Conservation (phyloP, 2,797 vertebrate genomes). For the Myripristis jacobus region DNA sequence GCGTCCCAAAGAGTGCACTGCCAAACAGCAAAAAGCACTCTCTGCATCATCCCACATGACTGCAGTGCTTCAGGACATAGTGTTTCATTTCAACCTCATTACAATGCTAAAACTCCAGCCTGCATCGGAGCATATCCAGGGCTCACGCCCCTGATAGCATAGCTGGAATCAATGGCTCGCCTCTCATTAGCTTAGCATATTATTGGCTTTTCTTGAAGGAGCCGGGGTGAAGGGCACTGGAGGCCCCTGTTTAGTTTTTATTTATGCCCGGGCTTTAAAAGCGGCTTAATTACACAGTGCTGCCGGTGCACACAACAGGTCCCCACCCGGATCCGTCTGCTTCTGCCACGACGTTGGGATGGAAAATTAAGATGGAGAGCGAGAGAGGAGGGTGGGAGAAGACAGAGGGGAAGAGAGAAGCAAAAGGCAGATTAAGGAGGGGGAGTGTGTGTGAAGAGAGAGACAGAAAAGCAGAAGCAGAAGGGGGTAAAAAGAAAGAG, state of each 20-base stretch:
- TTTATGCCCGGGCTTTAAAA: constrained; percentile 77
- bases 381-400: constrained; percentile 12
- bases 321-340: constrained; percentile 65
- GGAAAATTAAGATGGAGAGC: constrained; percentile 62
- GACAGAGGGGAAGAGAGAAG: constrained; percentile 19
- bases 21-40: constrained; percentile 68
- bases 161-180: constrained; percentile 75
- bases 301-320: constrained; percentile 74
- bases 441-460: neutral
- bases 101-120: constrained; percentile 76
- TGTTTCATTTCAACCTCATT: constrained; percentile 80
- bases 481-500: neutral
- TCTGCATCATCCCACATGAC: constrained; percentile 72
- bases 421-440: constrained; percentile 4
- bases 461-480: neutral
- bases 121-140: constrained; percentile 70
- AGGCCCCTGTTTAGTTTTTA: constrained; percentile 78
- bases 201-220: constrained; percentile 78
- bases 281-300: constrained; percentile 77
- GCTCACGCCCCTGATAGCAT: constrained; percentile 66
- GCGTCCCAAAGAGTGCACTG: constrained; percentile 57
- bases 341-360: constrained; percentile 61
- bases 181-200: constrained; percentile 82
- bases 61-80: constrained; percentile 74
- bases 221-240: constrained; percentile 75